Conservation (phyloP, 2,888 invertebrate species). For the Pristionchus exspectatus region DNA sequence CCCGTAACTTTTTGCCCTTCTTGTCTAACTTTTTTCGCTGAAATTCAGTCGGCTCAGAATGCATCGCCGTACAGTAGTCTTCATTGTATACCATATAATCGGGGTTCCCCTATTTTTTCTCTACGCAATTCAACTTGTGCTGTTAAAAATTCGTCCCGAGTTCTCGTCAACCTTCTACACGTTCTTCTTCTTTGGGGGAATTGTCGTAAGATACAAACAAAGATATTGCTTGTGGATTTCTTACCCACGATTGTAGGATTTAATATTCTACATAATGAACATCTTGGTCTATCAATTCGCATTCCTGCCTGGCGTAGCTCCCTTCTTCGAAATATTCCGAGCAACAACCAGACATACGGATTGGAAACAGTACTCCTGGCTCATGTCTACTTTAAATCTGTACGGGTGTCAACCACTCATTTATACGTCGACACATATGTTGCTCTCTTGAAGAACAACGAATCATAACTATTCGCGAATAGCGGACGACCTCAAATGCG, state of each 20-base stretch:
- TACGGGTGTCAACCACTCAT: too few species aligned
- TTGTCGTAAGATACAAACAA: background rate
- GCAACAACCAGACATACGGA: background rate
- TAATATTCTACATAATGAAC: background rate
- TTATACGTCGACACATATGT: too few species aligned
- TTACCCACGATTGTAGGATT: background rate
- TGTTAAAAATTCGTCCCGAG: background rate
- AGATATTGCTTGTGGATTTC: too few species aligned
- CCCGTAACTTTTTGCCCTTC: background rate
- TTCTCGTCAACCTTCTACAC: constrained; percentile 7
- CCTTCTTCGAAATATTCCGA: background rate
- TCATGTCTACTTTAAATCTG: background rate
- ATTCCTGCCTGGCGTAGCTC: background rate
- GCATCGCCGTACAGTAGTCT: background rate
- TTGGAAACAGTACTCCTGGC: background rate
- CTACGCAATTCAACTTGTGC: background rate
- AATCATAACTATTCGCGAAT: background rate
- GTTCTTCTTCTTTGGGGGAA: background rate
- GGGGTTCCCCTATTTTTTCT: background rate
- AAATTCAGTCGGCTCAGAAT: background rate
- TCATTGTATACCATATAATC: constrained; percentile 3
- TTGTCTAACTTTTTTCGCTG: background rate
- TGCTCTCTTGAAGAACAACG: background rate
- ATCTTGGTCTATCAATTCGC: background rate
- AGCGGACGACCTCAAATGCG: background rate